Conservation (phyloP, 2,888 invertebrate species). For the Alsophila aescularia region DNA sequence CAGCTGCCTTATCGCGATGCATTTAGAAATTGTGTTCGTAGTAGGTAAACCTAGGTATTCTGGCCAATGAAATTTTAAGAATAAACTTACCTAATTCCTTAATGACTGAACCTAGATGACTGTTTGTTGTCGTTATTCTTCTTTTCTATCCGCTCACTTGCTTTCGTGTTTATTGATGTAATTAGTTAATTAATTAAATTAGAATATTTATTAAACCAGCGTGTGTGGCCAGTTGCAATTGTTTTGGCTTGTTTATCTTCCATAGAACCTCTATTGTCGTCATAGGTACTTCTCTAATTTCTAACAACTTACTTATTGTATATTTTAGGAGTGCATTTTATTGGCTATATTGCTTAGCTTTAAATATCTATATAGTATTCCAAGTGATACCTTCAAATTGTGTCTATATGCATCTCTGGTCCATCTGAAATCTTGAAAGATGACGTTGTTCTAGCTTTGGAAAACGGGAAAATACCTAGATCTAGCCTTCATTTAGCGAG, state of each 20-base stretch:
- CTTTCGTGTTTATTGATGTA: slow-evolving; percentile 22
- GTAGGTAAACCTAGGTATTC: background rate
- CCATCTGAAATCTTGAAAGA: background rate
- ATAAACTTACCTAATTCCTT: background rate
- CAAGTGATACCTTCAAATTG: background rate
- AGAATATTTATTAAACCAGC: slow-evolving; percentile 10
- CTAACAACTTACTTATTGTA: background rate
- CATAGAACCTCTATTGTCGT: slow-evolving; percentile 16
- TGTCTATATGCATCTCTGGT: background rate
- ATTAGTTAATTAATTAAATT: slow-evolving; percentile 16
- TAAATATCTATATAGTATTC: background rate
- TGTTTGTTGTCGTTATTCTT: slow-evolving; percentile 1
- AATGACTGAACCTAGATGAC: too few species aligned
- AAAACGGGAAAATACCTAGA: slow-evolving; percentile 57
- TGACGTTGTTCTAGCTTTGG: background rate
- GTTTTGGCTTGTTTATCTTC: slow-evolving; percentile 26
- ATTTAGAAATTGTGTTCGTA: slow-evolving; percentile 20
- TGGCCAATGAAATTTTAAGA: background rate
- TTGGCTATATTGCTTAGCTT: background rate
- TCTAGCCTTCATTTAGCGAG: slow-evolving; percentile 41
- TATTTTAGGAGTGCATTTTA: background rate
- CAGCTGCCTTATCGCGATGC: slow-evolving; percentile 11
- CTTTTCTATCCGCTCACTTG: slow-evolving; percentile 19
- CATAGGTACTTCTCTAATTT: background rate
- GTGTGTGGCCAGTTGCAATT: slow-evolving; percentile 26